A percentile compares a stretch with the other conserved stretches of the same genome.
Conservation (phyloP, 2,797 vertebrate species). For the Diplodus puntazzo region DNA sequence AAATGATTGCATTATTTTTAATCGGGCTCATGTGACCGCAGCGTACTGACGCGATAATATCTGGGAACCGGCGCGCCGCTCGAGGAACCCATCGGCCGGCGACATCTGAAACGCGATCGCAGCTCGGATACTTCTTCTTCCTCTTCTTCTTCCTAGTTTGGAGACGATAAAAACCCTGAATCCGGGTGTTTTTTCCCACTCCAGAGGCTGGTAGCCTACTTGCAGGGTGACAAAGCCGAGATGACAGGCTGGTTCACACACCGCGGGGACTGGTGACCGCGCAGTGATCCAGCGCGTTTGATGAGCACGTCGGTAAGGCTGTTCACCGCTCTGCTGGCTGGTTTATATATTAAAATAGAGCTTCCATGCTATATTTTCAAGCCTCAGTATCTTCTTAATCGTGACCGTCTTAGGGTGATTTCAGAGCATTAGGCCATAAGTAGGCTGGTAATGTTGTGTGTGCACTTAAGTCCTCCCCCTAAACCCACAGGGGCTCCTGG, state of each 20-base stretch:
- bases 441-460: constrained; percentile 41
- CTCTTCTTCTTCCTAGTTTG: constrained; percentile 27
- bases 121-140: constrained; percentile 37
- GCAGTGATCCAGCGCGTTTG: constrained; percentile 52
- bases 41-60: constrained; percentile 41
- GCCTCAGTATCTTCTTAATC: not conserved
- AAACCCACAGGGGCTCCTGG: constrained; percentile 20
- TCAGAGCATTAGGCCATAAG: constrained; percentile 36
- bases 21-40: constrained; percentile 54
- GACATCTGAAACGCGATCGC: constrained; percentile 66
- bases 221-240: constrained; percentile 35
- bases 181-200: constrained; percentile 10
- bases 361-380: not conserved
- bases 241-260: constrained; percentile 60
- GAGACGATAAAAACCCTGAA: constrained; percentile 26
- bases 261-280: constrained; percentile 48
- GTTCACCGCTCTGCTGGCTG: not conserved
- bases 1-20: constrained; percentile 71
- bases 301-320: constrained; percentile 76
- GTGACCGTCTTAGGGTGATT: constrained; percentile 10
- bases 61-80: not conserved
- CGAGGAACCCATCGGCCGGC: constrained; percentile 40
- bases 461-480: constrained; percentile 30
- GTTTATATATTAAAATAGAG: not conserved
- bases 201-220: constrained; percentile 6